phyloP scores from a whole-genome alignment of 2,888 invertebrate genomes.

The Ophioninae sp. region DNA sequence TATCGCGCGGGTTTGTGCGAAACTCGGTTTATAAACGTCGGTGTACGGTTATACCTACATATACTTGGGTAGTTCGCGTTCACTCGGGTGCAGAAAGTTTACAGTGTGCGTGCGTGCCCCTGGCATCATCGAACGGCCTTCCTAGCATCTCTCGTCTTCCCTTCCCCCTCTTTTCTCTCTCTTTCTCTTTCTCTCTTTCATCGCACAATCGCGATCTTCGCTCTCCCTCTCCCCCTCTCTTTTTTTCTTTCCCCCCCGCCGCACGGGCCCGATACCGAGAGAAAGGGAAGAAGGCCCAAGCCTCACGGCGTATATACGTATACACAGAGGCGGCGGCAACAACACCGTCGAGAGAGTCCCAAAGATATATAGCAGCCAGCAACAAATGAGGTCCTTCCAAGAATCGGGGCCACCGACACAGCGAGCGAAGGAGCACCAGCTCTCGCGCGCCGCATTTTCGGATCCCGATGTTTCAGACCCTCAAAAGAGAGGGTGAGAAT shows the following conservation, averaged over 20 bases:
- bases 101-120: conserved; percentile 41
- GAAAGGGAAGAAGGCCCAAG: conserved; percentile 54
- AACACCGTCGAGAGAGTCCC: conserved; percentile 66
- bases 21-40: conserved; percentile 18
- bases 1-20: conserved; percentile 51
- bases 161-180: conserved; percentile 41
- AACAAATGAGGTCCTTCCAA: conserved; percentile 81
- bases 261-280: conserved; percentile 40
- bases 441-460: conserved; percentile 54
- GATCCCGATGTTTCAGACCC: conserved; percentile 54
- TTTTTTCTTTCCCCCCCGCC: conserved; percentile 12
- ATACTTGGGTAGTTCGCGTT: conserved; percentile 46
- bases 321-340: conserved; percentile 59
- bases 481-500: conserved; percentile 77
- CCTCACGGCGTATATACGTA: conserved; percentile 31
- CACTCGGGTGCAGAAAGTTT: conserved; percentile 33
- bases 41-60: conserved; percentile 6
- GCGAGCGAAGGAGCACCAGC: conserved; percentile 66
- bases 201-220: not conserved
- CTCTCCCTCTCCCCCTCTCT: not conserved
- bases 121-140: conserved; percentile 55
- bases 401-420: conserved; percentile 81
- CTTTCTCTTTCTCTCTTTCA: conserved; percentile 15
- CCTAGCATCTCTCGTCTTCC: conserved; percentile 59
- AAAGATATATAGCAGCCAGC: conserved; percentile 80